Base-by-base conservation (phyloP, 1,140 invertebrate genomes). In the Eumaeus atala region DNA sequence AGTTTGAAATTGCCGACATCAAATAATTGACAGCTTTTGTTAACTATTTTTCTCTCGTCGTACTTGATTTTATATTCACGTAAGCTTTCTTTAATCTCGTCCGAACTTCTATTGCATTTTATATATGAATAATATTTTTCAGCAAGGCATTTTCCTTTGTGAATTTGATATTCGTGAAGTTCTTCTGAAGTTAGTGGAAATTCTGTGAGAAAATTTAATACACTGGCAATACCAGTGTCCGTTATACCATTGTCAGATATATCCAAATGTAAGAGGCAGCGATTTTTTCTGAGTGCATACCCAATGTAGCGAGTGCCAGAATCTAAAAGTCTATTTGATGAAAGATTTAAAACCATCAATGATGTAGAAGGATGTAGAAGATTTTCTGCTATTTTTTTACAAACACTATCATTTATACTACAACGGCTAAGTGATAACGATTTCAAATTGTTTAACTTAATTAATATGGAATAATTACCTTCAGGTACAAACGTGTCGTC, bases 191-290 rank as follows among this genome's bases (percentile, higher is more conserved):
- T 72, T 35, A 82, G 51, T 18, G 65, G 66, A 62, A 76, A 79
- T 58, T 79, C 69, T 48, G 54, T 65, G 56, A 79, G 60, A n/a
- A 42, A 16, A 12, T 66, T 28, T 9, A 79, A 61, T 56, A 79
- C 64, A 28, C 48, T 42, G 16, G 37, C 47, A 1, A 67, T 70
- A 10, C 74, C 76, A 8, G 67, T 56, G 50, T 78, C 74, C 38
- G 44, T 56, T 9, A 77, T 81, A 54, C 40, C 62, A 56, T 84
- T 84, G 55, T 71, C 70, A 7, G 74, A 61, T 40, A 79, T 53
- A 71, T 74, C 77, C 58, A 81, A 73, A 72, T 73, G 78, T 55
- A 71, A 62, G 60, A 81, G 72, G 61, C 48, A 54, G 59, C 76
- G 67, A 62, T 83, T 80, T 55, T 51, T 70, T 67, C 68, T 70